These are phyloP conservation scores for Ptychadena robeensis DNA, from an alignment of 2,797 vertebrate genomes.

Conservation along the genomic window DNA sequence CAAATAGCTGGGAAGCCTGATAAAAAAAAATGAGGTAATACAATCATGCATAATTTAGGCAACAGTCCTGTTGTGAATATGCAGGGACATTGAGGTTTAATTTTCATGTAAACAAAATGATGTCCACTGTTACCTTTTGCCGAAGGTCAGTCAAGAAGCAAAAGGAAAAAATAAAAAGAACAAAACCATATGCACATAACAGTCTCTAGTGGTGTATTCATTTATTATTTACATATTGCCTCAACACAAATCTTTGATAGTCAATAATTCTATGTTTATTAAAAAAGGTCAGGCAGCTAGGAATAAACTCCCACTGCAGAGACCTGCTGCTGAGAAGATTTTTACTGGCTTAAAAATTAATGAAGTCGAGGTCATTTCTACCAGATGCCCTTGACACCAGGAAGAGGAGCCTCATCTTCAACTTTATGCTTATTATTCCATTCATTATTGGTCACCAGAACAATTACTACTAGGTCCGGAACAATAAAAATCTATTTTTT, in stretches of 20 bases:
- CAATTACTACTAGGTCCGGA: not conserved
- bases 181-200: slow-evolving; percentile 13
- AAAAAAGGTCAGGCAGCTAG: slow-evolving; percentile 59
- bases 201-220: slow-evolving; percentile 46
- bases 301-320: slow-evolving; percentile 55
- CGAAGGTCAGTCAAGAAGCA: slow-evolving; percentile 42
- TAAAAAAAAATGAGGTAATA: not conserved
- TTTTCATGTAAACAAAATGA: slow-evolving; percentile 41
- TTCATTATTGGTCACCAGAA: slow-evolving; percentile 25
- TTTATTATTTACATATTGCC: slow-evolving; percentile 60
- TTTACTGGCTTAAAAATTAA: slow-evolving; percentile 52
- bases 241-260: slow-evolving; percentile 57
- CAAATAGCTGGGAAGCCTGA: not conserved
- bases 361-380: slow-evolving; percentile 43
- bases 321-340: slow-evolving; percentile 51
- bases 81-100: slow-evolving; percentile 8
- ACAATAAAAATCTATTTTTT: too few species aligned
- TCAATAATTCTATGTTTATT: slow-evolving; percentile 62
- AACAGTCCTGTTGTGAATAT: slow-evolving; percentile 38
- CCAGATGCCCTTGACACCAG: slow-evolving; percentile 27
- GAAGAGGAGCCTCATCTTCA: slow-evolving; percentile 14
- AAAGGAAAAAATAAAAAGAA: slow-evolving; percentile 34
- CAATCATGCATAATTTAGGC: slow-evolving; percentile 32
- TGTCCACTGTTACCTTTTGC: slow-evolving; percentile 37
- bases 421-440: slow-evolving; percentile 34